Conservation (phyloP, 2,113 vertebrate species). For the Copsychus sechellarum region DNA sequence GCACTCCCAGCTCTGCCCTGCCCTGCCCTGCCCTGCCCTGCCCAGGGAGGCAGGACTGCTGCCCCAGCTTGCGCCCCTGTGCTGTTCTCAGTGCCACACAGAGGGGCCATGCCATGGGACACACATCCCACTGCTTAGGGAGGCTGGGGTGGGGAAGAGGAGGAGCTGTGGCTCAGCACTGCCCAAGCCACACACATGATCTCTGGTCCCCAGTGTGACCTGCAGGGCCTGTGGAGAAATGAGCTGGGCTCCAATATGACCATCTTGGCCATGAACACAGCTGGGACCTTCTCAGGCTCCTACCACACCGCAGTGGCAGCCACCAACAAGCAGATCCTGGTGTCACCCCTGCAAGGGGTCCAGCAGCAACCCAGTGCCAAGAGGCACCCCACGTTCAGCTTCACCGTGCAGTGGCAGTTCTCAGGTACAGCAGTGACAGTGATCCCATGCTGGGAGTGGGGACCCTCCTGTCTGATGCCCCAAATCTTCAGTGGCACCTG, state of each 20-base stretch:
- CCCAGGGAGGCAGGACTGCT: neutral
- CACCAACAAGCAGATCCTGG: neutral
- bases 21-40: neutral
- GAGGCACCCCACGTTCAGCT: neutral
- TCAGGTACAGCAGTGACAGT: neutral
- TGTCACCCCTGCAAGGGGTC: neutral
- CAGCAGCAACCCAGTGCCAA: neutral
- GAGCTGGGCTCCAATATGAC: neutral
- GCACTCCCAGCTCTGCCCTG: neutral
- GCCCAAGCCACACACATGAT: neutral
- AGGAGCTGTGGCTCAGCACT: neutral
- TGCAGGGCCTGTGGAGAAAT: neutral
- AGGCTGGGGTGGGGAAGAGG: rapidly evolving
- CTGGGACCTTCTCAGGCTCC: neutral
- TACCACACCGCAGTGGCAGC: neutral
- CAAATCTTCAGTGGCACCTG: neutral
- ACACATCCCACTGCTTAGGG: neutral
- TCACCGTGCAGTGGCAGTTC: neutral
- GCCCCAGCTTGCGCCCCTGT: rapidly evolving
- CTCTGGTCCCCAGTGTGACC: neutral
- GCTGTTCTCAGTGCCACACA: rapidly evolving
- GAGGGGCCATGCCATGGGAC: rapidly evolving
- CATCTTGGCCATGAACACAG: too few species aligned
- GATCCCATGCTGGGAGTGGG: neutral
- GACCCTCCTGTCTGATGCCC: rapidly evolving